Percentiles rank a stretch among this genome's conserved stretches.
Conservation (phyloP, 2,888 invertebrate genomes). For the Brassicogethes aeneus region DNA sequence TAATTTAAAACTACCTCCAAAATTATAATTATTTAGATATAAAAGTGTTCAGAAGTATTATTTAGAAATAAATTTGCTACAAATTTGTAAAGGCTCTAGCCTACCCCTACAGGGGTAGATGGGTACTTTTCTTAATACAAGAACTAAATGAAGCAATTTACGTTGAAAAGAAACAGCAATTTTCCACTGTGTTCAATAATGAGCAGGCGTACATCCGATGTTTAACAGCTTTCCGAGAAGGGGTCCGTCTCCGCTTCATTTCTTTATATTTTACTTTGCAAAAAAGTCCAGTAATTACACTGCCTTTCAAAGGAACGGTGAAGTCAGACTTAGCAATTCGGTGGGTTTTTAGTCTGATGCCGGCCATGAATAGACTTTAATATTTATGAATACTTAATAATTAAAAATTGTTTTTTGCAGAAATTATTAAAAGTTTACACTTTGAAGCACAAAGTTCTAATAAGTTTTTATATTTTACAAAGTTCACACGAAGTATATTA, state of each 20-base stretch:
- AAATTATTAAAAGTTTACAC: too few relatives aligned
- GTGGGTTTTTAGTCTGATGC: not conserved
- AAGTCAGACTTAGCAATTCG: not conserved
- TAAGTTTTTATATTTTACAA: too few relatives aligned
- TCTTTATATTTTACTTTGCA: not conserved
- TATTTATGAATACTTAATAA: not conserved
- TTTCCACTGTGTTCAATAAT: slow-evolving; percentile 28
- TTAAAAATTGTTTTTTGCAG: too few relatives aligned
- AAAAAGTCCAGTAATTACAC: not conserved
- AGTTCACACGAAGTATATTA: too few relatives aligned
- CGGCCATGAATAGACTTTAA: not conserved
- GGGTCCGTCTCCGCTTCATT: slow-evolving; percentile 1
- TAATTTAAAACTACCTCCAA: too few relatives aligned
- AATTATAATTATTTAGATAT: too few relatives aligned
- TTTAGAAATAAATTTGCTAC: too few relatives aligned
- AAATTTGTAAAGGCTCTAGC: too few relatives aligned
- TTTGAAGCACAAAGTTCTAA: too few relatives aligned
- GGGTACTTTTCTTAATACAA: slow-evolving; percentile 7
- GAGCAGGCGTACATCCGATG: slow-evolving; percentile 20
- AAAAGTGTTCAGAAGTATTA: too few relatives aligned
- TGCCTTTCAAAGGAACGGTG: not conserved
- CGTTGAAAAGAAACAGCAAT: slow-evolving; percentile 31
- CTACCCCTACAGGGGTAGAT: too few relatives aligned
- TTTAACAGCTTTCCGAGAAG: slow-evolving; percentile 18
- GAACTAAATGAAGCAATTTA: slow-evolving; percentile 32